These are phyloP conservation scores for Columba guinea DNA, from an alignment of 2,797 vertebrate genomes.

Conservation along the genomic window DNA sequence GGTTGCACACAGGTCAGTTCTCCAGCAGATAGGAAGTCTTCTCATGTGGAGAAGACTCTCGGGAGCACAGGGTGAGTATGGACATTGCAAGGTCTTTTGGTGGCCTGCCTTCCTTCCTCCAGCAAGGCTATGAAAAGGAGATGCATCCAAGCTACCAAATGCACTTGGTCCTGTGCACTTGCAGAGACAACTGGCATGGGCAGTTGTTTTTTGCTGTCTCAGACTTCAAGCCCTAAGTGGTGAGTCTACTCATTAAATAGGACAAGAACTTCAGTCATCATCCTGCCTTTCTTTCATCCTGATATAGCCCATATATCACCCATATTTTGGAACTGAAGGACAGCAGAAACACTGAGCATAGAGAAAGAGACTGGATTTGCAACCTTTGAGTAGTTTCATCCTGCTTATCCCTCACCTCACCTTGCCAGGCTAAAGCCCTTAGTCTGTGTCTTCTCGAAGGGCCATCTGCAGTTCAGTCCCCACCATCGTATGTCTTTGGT, in stretches of 20 bases:
- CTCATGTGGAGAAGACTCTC: neutral
- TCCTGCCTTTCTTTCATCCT: neutral
- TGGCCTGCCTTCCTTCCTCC: neutral
- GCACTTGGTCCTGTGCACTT: rapidly evolving
- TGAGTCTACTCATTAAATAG: neutral
- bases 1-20: neutral
- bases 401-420: neutral
- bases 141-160: neutral
- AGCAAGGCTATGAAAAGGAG: neutral
- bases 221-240: neutral
- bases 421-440: neutral
- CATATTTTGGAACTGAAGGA: neutral
- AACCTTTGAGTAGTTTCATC: neutral
- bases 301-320: rapidly evolving
- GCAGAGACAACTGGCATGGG: neutral
- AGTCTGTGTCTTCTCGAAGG: neutral
- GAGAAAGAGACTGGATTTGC: neutral
- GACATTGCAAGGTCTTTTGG: neutral
- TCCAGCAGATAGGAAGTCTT: neutral
- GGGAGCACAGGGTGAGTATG: neutral
- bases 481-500: rapidly evolving
- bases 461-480: neutral
- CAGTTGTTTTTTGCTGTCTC: neutral
- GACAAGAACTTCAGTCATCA: neutral
- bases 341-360: neutral